A percentile compares a stretch with the other conserved stretches of the same genome.
These are phyloP conservation scores for Lepus townsendii DNA, from an alignment of 2,797 vertebrate genomes.

Conservation along the genomic window DNA sequence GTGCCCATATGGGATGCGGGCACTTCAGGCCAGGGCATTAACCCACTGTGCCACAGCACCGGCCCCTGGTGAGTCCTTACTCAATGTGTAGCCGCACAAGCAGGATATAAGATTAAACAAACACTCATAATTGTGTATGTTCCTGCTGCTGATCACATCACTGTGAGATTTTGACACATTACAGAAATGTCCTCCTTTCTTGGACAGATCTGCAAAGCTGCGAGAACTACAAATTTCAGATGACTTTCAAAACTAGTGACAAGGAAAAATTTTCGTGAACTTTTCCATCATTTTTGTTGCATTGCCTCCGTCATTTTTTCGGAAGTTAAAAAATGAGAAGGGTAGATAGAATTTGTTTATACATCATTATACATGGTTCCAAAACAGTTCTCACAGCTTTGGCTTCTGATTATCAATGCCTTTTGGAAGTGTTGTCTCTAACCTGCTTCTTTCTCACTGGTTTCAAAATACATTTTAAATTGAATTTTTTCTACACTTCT, in stretches of 20 bases:
- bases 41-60: too few relatives aligned
- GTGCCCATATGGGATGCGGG: too few relatives aligned
- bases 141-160: background rate
- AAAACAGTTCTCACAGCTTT: slow-evolving; percentile 51
- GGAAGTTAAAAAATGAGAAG: slow-evolving; percentile 51
- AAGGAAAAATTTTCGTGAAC: slow-evolving; percentile 29
- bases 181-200: slow-evolving; percentile 1
- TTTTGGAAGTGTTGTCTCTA: slow-evolving; percentile 50
- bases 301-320: background rate
- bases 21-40: too few relatives aligned
- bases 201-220: slow-evolving; percentile 39
- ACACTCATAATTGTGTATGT: background rate
- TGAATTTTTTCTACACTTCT: slow-evolving; percentile 42
- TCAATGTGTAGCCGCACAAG: background rate
- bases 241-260: slow-evolving; percentile 51
- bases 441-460: slow-evolving; percentile 8
- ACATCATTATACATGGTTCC: slow-evolving; percentile 40
- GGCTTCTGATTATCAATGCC: slow-evolving; percentile 41
- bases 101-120: slow-evolving; percentile 35
- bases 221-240: slow-evolving; percentile 50
- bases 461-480: slow-evolving; percentile 61
- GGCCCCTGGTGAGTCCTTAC: background rate
- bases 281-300: slow-evolving; percentile 7
- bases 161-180: slow-evolving; percentile 49
- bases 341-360: background rate